Percentiles rank a stretch among this genome's conserved stretches.
These are phyloP conservation scores for Macquaria australasica DNA, from an alignment of 2,113 vertebrate species.

Conservation along the genomic window DNA sequence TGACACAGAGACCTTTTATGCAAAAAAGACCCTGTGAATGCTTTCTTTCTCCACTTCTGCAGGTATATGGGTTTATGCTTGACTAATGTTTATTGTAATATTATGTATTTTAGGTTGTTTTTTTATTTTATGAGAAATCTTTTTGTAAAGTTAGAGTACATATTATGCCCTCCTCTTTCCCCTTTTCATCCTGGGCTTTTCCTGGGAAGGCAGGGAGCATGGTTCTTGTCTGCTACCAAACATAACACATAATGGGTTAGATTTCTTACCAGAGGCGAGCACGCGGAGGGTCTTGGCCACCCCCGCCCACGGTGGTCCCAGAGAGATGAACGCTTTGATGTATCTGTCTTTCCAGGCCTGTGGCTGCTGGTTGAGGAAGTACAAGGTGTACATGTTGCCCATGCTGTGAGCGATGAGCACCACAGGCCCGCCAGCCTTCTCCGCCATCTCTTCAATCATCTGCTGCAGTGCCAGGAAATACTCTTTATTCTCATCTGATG, in stretches of 20 bases:
- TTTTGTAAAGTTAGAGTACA: too few species aligned
- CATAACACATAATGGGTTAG: too few species aligned
- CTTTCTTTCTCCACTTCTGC: background rate
- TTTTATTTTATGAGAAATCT: too few species aligned
- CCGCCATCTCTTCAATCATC: constrained; percentile 95
- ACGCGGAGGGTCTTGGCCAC: constrained; percentile 96
- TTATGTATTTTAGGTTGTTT: too few species aligned
- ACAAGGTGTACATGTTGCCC: constrained; percentile 97
- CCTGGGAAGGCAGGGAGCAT: background rate
- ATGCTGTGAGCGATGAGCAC: constrained; percentile 97
- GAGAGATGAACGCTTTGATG: constrained; percentile 90
- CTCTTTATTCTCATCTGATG: constrained; percentile 92
- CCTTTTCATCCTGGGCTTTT: background rate
- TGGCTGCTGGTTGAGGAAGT: constrained; percentile 94
- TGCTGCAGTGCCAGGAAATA: constrained; percentile 91
- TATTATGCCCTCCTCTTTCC: background rate
- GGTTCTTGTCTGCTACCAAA: background rate
- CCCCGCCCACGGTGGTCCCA: constrained; percentile 95
- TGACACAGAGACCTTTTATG: background rate
- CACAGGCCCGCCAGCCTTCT: constrained; percentile 89
- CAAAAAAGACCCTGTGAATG: background rate
- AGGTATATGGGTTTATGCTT: background rate
- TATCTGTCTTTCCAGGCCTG: constrained; percentile 97
- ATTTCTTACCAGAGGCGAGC: constrained; percentile 89
- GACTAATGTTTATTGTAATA: too few species aligned